Evolutionary conservation across 2,797 vertebrate genomes (phyloP).

Genomic region (Delichon dasypus): DNA sequence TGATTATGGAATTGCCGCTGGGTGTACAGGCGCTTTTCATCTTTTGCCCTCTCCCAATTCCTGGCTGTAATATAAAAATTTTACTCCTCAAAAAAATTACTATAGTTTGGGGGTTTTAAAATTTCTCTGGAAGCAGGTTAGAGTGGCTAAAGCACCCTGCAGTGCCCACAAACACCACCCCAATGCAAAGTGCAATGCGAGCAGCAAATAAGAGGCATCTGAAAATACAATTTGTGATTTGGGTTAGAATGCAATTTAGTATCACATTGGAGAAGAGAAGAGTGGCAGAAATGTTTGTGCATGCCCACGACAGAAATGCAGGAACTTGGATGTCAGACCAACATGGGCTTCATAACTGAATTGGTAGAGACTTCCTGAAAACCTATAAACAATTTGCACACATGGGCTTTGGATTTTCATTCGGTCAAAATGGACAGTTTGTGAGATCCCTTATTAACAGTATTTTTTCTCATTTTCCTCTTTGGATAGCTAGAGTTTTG

Average conservation of each 20-base stretch:
- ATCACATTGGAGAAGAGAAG: not conserved
- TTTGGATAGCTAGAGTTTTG: not conserved
- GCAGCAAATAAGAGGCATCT: not conserved
- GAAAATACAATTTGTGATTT: not conserved
- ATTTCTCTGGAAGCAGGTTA: not conserved
- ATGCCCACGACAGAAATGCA: not conserved
- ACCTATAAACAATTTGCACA: not conserved
- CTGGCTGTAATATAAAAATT: not conserved
- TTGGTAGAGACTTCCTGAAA: not conserved
- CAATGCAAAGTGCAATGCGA: fast-evolving
- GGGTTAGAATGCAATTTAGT: not conserved
- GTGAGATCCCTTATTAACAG: not conserved
- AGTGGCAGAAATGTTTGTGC: fast-evolving
- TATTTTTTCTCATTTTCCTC: not conserved
- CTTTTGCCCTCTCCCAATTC: not conserved
- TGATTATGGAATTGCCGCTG: not conserved
- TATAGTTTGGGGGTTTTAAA: not conserved
- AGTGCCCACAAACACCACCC: not conserved
- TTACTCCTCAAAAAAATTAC: not conserved
- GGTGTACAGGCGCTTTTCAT: not conserved
- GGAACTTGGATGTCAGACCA: not conserved
- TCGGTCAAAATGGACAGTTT: not conserved
- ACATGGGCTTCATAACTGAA: not conserved
- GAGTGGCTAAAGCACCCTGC: not conserved
- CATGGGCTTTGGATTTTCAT: not conserved